These are phyloP conservation scores for Oxygymnocypris stewartii DNA, from an alignment of 2,113 vertebrate genomes.

Conservation along the genomic window DNA sequence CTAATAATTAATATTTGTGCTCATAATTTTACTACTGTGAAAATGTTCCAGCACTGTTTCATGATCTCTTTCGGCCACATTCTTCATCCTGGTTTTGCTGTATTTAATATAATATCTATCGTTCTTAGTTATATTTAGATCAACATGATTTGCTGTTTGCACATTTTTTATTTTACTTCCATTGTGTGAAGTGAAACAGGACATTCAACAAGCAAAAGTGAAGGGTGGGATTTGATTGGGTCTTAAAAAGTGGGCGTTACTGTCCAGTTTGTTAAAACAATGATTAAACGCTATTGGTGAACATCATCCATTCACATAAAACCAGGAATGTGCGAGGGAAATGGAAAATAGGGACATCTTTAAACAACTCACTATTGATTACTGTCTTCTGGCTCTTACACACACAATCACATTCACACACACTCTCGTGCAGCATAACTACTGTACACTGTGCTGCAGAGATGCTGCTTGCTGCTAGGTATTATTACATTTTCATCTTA, in stretches of 20 bases:
- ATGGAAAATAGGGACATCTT: not conserved
- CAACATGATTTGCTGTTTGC: not conserved
- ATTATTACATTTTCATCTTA: constrained; percentile 75
- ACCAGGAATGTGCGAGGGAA: not conserved
- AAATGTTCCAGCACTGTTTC: not conserved
- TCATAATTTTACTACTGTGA: not conserved
- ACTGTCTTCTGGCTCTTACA: constrained; percentile 46
- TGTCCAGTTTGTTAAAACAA: not conserved
- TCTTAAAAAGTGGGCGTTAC: not conserved
- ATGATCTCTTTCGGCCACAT: not conserved
- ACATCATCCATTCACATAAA: not conserved
- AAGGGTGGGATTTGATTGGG: not conserved
- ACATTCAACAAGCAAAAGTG: not conserved
- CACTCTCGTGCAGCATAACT: constrained; percentile 57
- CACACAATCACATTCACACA: constrained; percentile 43
- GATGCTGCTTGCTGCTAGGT: constrained; percentile 62
- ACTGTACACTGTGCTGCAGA: constrained; percentile 58
- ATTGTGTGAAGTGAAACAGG: not conserved
- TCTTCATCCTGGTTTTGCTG: not conserved
- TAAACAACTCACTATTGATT: not conserved
- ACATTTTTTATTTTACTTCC: not conserved
- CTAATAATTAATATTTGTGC: constrained; percentile 4
- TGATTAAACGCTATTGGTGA: not conserved
- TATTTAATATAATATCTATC: not conserved
- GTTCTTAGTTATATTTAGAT: not conserved